Conservation (phyloP, 2,113 vertebrate species). For the Gallinago undulata region DNA sequence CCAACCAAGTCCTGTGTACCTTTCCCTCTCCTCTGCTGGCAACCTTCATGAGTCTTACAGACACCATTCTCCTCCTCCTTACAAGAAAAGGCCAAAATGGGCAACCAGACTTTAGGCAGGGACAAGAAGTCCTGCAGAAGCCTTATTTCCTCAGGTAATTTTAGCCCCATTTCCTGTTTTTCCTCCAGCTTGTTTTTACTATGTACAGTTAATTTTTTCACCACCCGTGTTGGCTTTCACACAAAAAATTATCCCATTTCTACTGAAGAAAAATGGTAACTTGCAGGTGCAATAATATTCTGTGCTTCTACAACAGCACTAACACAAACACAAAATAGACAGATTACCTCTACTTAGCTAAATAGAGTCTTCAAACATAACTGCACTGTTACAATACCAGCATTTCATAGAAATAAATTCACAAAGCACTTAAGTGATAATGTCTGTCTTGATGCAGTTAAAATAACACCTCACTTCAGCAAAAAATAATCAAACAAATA, state of each 20-base stretch:
- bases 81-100: background rate
- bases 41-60: background rate
- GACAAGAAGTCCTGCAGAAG: background rate
- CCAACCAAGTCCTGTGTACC: background rate
- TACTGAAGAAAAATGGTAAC: background rate
- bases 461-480: background rate
- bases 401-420: background rate
- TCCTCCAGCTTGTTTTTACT: background rate
- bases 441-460: background rate
- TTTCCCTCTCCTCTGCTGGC: background rate
- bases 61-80: background rate
- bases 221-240: background rate
- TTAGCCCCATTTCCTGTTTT: background rate
- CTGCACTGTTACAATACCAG: background rate
- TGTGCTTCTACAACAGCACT: background rate
- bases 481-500: background rate
- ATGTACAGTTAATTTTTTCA: background rate
- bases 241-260: background rate
- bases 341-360: background rate
- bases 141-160: background rate
- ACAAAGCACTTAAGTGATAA: background rate
- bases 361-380: background rate
- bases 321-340: background rate
- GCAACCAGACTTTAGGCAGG: background rate
- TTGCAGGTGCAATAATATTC: background rate